phyloP scores from a whole-genome alignment of 2,113 vertebrate species.

The Oncorhynchus tshawytscha region DNA sequence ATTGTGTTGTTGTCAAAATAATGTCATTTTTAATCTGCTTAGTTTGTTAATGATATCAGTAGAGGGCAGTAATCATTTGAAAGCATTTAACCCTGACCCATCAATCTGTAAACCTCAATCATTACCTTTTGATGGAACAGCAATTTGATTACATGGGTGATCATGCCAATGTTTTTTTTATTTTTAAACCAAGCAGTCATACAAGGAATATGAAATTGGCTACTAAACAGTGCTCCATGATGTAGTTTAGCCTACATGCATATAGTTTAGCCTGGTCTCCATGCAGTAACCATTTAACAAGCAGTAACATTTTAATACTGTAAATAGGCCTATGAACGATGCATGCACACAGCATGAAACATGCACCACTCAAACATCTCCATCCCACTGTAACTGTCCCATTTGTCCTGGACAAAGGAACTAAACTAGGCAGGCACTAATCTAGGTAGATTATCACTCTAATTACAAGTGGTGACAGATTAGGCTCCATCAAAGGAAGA shows the following conservation, averaged over 20 bases:
- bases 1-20: too few relatives aligned
- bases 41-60: too few relatives aligned
- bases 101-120: too few relatives aligned
- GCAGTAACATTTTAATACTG: background rate
- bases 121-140: too few relatives aligned
- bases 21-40: too few relatives aligned
- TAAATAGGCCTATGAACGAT: background rate
- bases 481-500: constrained; percentile 40
- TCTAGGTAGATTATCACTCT: constrained; percentile 44
- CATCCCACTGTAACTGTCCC: background rate
- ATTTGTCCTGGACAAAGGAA: constrained; percentile 22
- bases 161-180: too few relatives aligned
- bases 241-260: too few relatives aligned
- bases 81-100: too few relatives aligned
- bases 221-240: too few relatives aligned
- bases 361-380: background rate
- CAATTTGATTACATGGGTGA: too few relatives aligned
- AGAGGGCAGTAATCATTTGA: too few relatives aligned
- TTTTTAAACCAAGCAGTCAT: background rate
- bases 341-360: background rate
- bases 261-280: background rate
- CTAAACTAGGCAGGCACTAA: constrained; percentile 33
- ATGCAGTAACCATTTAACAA: background rate
- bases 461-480: constrained; percentile 43
- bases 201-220: background rate